Percentiles rank a stretch among this genome's conserved stretches.
These are phyloP conservation scores for Bettongia penicillata DNA, from an alignment of 2,113 vertebrate species.

Conservation along the genomic window DNA sequence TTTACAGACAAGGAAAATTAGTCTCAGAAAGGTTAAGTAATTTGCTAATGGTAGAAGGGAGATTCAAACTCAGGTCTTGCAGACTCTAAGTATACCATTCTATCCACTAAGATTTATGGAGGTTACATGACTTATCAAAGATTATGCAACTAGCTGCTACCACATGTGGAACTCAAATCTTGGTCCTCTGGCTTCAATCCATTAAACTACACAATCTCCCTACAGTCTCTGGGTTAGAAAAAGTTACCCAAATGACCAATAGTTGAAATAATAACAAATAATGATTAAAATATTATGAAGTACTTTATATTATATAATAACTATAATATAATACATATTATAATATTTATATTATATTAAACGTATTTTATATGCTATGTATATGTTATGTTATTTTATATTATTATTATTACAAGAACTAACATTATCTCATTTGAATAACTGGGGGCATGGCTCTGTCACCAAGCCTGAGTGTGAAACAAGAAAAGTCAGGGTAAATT, in stretches of 20 bases:
- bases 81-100: neutral
- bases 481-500: neutral
- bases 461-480: neutral
- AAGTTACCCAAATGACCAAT: neutral
- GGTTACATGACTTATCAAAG: neutral
- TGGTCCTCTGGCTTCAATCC: neutral
- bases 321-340: neutral
- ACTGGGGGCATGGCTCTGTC: neutral
- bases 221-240: neutral
- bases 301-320: neutral
- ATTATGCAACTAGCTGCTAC: neutral
- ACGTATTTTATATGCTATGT: too few species aligned
- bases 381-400: too few species aligned
- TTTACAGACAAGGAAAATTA: neutral
- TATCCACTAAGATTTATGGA: neutral
- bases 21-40: neutral
- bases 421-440: neutral
- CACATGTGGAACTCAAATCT: neutral
- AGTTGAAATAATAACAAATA: neutral
- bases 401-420: neutral
- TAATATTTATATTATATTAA: too few species aligned
- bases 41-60: neutral
- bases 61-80: neutral
- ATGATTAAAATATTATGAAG: too few species aligned
- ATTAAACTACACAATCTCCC: neutral